A percentile compares a stretch with the other conserved stretches of the same genome.
phyloP scores from a whole-genome alignment of 2,113 vertebrate genomes.

The Labeo catla region DNA sequence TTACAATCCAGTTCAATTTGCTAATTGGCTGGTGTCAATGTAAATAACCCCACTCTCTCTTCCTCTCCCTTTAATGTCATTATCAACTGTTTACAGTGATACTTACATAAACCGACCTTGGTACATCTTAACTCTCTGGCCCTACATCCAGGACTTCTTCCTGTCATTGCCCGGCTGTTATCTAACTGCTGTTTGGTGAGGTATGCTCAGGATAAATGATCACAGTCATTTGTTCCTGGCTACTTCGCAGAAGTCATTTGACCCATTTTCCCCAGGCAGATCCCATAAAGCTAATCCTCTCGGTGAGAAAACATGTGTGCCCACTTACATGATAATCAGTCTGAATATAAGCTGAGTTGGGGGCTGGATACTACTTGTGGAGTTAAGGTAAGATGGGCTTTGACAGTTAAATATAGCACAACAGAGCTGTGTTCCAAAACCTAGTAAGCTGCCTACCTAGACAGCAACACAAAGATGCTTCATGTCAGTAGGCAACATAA shows the following conservation, averaged over 20 bases:
- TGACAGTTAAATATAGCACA: constrained; percentile 6
- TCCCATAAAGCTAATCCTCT: constrained; percentile 56
- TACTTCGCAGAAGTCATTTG: neutral
- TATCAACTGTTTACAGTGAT: constrained; percentile 11
- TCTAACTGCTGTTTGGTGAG: constrained; percentile 44
- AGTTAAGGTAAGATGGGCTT: neutral
- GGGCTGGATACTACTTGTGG: neutral
- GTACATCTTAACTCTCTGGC: constrained; percentile 45
- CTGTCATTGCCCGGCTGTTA: constrained; percentile 32
- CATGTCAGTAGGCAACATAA: too few relatives aligned
- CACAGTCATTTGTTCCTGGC: constrained; percentile 7
- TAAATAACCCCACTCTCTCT: neutral
- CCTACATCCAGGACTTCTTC: constrained; percentile 28
- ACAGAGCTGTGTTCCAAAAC: neutral
- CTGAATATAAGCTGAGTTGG: constrained; percentile 28
- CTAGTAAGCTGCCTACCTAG: neutral
- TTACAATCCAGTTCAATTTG: neutral
- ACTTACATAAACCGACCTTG: constrained; percentile 31
- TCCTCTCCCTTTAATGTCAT: constrained; percentile 26
- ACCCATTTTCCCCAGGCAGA: constrained; percentile 33
- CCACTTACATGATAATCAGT: constrained; percentile 34
- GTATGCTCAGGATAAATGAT: constrained; percentile 38
- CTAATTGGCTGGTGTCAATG: neutral
- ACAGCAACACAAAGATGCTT: neutral
- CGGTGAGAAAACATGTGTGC: constrained; percentile 41